Conservation (phyloP, 2,113 vertebrate genomes). For the Notothenia rossii region DNA sequence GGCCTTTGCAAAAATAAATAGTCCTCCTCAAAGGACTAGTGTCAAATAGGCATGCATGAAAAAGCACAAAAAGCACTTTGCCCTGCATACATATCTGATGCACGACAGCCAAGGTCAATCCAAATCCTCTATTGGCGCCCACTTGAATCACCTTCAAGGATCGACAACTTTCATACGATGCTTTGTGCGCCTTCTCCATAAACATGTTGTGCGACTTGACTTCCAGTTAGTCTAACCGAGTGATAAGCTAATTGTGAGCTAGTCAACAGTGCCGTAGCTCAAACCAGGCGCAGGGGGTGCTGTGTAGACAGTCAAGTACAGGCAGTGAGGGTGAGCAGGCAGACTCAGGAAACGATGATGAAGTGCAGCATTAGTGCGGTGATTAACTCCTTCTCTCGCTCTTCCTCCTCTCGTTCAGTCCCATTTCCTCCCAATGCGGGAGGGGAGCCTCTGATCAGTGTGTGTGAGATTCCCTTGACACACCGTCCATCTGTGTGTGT, state of each 20-base stretch:
- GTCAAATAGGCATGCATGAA: slow-evolving; percentile 71
- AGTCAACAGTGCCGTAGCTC: slow-evolving; percentile 26
- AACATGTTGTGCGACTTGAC: slow-evolving; percentile 52
- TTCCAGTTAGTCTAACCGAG: slow-evolving; percentile 35
- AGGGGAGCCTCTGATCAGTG: slow-evolving; percentile 77
- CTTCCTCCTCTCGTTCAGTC: slow-evolving; percentile 83
- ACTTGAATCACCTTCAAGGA: slow-evolving; percentile 75
- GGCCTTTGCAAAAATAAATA: slow-evolving; percentile 71
- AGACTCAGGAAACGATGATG: slow-evolving; percentile 84
- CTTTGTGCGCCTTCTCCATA: slow-evolving; percentile 45
- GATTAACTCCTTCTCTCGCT: slow-evolving; percentile 85
- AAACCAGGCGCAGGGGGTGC: slow-evolving; percentile 70
- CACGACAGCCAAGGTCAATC: slow-evolving; percentile 62
- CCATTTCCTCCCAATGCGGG: slow-evolving; percentile 82
- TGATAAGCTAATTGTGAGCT: slow-evolving; percentile 23
- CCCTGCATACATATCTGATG: slow-evolving; percentile 64
- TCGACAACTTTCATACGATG: slow-evolving; percentile 60
- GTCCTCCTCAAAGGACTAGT: slow-evolving; percentile 66
- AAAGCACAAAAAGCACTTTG: slow-evolving; percentile 70
- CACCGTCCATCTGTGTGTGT: slow-evolving; percentile 79
- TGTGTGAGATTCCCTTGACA: slow-evolving; percentile 81
- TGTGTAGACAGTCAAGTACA: slow-evolving; percentile 66
- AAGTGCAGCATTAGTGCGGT: slow-evolving; percentile 84
- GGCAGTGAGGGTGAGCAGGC: slow-evolving; percentile 67
- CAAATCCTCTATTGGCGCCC: slow-evolving; percentile 48